Evolutionary conservation across 2,113 vertebrate species (phyloP).

Genomic region (Euleptes europaea): DNA sequence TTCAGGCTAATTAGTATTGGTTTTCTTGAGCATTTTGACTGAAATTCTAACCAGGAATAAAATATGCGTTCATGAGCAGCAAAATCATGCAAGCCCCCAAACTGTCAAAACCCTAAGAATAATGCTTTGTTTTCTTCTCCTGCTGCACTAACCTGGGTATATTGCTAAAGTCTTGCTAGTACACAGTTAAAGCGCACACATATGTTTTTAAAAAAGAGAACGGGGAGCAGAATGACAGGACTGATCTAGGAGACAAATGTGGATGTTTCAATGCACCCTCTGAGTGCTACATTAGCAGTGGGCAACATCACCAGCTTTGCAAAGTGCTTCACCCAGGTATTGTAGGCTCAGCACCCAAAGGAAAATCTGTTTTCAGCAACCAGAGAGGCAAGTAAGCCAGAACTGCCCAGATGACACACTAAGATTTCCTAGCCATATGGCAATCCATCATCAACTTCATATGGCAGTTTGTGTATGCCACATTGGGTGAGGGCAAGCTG

Average conservation of each 20-base stretch:
- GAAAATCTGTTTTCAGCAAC: no score
- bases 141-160: constrained; percentile 50
- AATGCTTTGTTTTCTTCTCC: constrained; percentile 50
- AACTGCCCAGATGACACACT: no score
- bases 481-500: not conserved
- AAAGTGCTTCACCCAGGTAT: no score
- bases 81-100: constrained; percentile 37
- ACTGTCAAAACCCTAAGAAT: constrained; percentile 15
- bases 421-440: no score
- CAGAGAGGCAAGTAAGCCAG: no score
- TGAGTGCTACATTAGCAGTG: not conserved
- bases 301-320: not conserved
- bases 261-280: not conserved
- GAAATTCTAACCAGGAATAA: constrained; percentile 66
- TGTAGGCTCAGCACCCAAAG: no score
- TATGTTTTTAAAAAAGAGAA: no score
- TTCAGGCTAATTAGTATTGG: constrained; percentile 68
- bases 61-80: not conserved
- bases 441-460: no score
- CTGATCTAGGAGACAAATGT: not conserved
- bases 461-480: not conserved
- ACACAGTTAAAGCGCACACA: not conserved
- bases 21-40: constrained; percentile 68
- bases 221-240: not conserved
- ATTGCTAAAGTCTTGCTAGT: not conserved